Evolutionary conservation across 2,797 vertebrate genomes (phyloP).

Genomic region (Chelon labrosus): DNA sequence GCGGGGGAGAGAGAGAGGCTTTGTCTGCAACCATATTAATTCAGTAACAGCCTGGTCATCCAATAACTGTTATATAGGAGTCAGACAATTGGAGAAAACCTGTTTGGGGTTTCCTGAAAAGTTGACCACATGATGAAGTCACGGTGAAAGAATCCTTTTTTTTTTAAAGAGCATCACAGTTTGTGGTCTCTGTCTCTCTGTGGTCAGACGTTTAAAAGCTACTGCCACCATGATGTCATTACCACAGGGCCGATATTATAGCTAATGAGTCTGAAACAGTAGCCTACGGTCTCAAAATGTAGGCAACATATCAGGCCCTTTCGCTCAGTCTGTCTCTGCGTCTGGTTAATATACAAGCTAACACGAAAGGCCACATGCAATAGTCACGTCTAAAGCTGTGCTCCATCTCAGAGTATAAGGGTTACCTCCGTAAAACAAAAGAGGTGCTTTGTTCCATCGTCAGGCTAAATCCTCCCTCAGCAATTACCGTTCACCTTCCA

Average conservation of each 20-base stretch:
- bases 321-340: constrained; percentile 30
- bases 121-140: constrained; percentile 67
- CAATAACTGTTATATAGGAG: constrained; percentile 28
- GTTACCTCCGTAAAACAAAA: constrained; percentile 75
- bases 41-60: constrained; percentile 19
- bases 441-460: constrained; percentile 76
- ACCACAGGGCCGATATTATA: constrained; percentile 49
- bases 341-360: constrained; percentile 50
- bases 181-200: constrained; percentile 43
- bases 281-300: constrained; percentile 30
- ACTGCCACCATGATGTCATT: constrained; percentile 73
- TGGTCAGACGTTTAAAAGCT: constrained; percentile 65
- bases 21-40: constrained; percentile 20
- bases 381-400: constrained; percentile 46
- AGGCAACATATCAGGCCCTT: constrained; percentile 37
- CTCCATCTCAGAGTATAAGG: constrained; percentile 54
- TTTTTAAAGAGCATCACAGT: constrained; percentile 45
- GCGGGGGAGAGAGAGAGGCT: not conserved
- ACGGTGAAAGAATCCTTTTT: constrained; percentile 61
- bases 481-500: constrained; percentile 83
- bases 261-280: constrained; percentile 61
- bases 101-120: constrained; percentile 69
- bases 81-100: constrained; percentile 55
- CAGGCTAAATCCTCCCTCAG: constrained; percentile 78
- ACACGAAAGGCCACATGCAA: constrained; percentile 35